phyloP scores from a whole-genome alignment of 2,888 invertebrate genomes.

The Tenthredo livida region DNA sequence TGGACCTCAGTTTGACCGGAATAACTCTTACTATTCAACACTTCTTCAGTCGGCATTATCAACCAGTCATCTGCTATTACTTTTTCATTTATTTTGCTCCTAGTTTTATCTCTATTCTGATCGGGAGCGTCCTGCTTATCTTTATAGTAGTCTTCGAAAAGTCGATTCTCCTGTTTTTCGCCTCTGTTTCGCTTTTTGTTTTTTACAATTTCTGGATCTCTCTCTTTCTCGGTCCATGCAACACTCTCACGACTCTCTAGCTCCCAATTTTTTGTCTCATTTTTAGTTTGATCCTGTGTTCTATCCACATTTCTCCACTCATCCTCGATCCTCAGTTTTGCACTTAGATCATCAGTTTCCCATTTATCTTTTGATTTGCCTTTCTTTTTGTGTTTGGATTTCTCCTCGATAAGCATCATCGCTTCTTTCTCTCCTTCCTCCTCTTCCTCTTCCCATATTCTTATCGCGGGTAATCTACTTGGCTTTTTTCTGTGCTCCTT shows the following conservation, averaged over 20 bases:
- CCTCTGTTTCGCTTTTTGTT: slow-evolving; percentile 15
- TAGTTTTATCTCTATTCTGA: not conserved
- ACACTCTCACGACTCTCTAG: slow-evolving; percentile 4
- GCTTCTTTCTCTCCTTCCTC: slow-evolving; percentile 74
- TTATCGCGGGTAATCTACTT: slow-evolving; percentile 67
- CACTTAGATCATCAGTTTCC: not conserved
- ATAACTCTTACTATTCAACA: slow-evolving; percentile 18
- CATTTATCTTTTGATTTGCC: slow-evolving; percentile 50
- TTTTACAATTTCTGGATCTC: not conserved
- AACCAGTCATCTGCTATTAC: slow-evolving; percentile 30
- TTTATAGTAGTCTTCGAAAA: slow-evolving; percentile 31
- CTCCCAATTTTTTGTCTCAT: slow-evolving; percentile 34
- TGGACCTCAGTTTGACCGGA: not conserved
- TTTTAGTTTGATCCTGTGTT: slow-evolving; percentile 18
- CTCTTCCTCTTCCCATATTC: slow-evolving; percentile 76
- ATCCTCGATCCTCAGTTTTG: not conserved
- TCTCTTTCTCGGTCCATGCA: not conserved
- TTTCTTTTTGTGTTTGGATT: slow-evolving; percentile 53
- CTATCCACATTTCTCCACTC: slow-evolving; percentile 1
- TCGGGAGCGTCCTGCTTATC: slow-evolving; percentile 12
- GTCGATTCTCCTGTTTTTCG: slow-evolving; percentile 30
- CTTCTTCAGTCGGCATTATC: slow-evolving; percentile 8
- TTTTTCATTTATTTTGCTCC: not conserved
- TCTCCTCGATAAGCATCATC: slow-evolving; percentile 65
- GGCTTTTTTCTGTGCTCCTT: slow-evolving; percentile 66